A percentile compares a stretch with the other conserved stretches of the same genome.
Evolutionary conservation across 2,113 vertebrate species (phyloP).

Genomic region (Corapipo altera): DNA sequence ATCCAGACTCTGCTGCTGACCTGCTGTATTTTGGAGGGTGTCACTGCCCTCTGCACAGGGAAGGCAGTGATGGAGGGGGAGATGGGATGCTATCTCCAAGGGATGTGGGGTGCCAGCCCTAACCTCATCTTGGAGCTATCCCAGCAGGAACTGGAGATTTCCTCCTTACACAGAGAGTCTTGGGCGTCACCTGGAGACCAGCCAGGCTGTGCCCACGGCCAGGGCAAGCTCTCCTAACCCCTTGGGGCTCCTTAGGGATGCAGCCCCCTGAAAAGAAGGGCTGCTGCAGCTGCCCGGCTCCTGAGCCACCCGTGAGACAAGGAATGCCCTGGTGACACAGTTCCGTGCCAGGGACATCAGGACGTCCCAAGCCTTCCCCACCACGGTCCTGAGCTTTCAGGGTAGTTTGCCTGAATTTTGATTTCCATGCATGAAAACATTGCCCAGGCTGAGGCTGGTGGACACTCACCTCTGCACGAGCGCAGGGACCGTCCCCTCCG

Average conservation of each 20-base stretch:
- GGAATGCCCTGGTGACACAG: background rate
- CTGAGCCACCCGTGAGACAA: background rate
- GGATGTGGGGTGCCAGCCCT: background rate
- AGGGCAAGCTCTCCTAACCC: background rate
- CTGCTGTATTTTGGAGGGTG: background rate
- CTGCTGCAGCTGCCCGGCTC: background rate
- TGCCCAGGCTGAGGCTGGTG: background rate
- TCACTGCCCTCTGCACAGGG: background rate
- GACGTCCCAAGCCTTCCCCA: background rate
- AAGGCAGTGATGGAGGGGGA: background rate
- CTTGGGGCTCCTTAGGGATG: background rate
- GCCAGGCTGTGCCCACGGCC: background rate
- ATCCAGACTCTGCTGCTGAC: background rate
- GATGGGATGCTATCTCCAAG: fast-evolving
- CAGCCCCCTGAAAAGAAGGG: background rate
- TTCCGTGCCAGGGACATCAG: background rate
- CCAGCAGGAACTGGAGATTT: background rate
- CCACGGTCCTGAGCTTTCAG: background rate
- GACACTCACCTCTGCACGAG: background rate
- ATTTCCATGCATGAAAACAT: background rate
- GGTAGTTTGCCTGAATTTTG: background rate
- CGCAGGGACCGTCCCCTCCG: fast-evolving
- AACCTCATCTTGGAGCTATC: background rate
- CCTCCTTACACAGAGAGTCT: background rate
- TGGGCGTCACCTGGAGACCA: background rate